Percentiles rank a stretch among this genome's conserved stretches.
These are phyloP conservation scores for Muntiacus reevesi DNA, from an alignment of 2,113 vertebrate species.

Conservation along the genomic window DNA sequence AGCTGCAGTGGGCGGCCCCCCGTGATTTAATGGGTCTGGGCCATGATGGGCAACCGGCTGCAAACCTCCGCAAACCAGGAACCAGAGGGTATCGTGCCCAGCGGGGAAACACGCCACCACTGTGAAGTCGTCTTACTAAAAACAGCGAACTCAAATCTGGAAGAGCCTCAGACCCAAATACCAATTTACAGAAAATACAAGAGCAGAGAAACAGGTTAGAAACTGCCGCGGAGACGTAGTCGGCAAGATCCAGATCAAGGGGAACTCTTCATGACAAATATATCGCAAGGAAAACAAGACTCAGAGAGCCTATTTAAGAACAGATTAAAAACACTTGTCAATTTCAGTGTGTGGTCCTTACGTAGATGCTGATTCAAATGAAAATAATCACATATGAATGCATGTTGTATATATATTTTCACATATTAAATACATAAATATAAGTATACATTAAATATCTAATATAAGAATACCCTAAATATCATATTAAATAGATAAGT, in stretches of 20 bases:
- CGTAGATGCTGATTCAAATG: neutral
- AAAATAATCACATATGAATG: neutral
- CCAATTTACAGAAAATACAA: neutral
- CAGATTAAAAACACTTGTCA: neutral
- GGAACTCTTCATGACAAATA: neutral
- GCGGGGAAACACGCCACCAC: neutral
- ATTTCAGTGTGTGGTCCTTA: neutral
- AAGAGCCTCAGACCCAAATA: neutral
- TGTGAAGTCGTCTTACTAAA: neutral
- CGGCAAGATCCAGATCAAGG: neutral
- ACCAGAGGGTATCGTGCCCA: rapidly evolving
- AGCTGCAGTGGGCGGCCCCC: neutral
- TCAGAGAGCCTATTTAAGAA: rapidly evolving
- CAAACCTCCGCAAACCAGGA: neutral
- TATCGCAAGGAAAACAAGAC: rapidly evolving
- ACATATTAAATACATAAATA: neutral
- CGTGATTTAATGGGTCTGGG: rapidly evolving
- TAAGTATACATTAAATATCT: neutral
- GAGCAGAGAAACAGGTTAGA: neutral
- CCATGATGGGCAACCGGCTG: rapidly evolving
- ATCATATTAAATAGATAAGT: neutral
- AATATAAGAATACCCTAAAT: neutral
- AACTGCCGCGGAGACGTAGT: neutral
- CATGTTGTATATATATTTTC: neutral
- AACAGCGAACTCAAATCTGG: neutral